phyloP scores from a whole-genome alignment of 2,797 vertebrate species.

The Notolabrus celidotus region DNA sequence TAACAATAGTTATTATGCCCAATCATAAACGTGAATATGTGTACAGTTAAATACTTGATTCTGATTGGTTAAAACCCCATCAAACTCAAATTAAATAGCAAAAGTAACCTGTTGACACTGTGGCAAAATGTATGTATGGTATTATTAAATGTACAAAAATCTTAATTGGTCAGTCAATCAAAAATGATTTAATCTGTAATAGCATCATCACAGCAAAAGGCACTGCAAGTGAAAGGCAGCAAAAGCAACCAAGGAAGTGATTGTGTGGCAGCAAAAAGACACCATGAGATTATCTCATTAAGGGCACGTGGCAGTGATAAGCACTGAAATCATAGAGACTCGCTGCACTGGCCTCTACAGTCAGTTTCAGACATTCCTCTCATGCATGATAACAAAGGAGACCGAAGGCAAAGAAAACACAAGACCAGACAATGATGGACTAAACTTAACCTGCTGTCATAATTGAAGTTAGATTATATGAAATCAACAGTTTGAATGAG shows the following conservation, averaged over 20 bases:
- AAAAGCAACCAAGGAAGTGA: neutral
- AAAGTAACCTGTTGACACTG: no score
- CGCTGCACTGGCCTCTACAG: slow-evolving; percentile 12
- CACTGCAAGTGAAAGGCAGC: no score
- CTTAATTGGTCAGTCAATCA: no score
- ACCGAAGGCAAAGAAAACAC: slow-evolving; percentile 24
- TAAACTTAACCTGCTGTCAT: slow-evolving; percentile 7
- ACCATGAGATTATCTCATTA: slow-evolving; percentile 18
- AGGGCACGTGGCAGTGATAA: slow-evolving; percentile 13
- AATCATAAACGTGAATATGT: no score
- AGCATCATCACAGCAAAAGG: neutral
- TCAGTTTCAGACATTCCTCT: slow-evolving; percentile 18
- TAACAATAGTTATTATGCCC: no score
- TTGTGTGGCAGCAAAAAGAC: neutral
- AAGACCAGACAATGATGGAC: slow-evolving; percentile 14
- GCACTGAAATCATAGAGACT: slow-evolving; percentile 14
- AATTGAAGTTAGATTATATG: slow-evolving; percentile 36
- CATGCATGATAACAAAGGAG: slow-evolving; percentile 29
- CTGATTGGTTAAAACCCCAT: no score
- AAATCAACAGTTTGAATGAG: slow-evolving; percentile 32
- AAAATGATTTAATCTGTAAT: neutral
- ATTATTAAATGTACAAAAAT: no score
- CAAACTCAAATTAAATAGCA: no score
- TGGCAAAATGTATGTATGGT: no score
- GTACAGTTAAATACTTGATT: no score